Percentiles rank a stretch among this genome's conserved stretches.
These are phyloP conservation scores for Rhinichthys klamathensis DNA, from an alignment of 2,113 vertebrate species.

Conservation along the genomic window DNA sequence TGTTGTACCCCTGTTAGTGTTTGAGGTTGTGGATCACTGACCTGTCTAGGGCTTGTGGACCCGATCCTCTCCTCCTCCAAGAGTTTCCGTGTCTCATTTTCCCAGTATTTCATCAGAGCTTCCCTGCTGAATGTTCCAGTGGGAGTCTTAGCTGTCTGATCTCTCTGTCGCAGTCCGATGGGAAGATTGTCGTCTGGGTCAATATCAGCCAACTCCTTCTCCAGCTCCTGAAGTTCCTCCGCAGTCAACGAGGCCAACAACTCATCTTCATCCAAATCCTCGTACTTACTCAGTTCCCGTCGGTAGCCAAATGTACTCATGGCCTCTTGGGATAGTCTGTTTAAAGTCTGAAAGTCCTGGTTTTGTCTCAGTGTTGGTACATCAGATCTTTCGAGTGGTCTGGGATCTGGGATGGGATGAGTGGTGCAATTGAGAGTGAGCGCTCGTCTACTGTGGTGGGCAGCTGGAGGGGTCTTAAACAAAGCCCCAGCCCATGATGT, in stretches of 20 bases:
- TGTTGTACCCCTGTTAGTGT: background rate
- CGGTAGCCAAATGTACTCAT: constrained; percentile 97
- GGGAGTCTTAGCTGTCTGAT: constrained; percentile 93
- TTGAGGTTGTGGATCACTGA: constrained; percentile 55
- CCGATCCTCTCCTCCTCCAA: constrained; percentile 86
- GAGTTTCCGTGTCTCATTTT: constrained; percentile 90
- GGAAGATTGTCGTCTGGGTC: constrained; percentile 90
- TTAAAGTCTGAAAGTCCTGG: background rate
- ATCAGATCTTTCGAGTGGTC: background rate
- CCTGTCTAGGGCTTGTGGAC: constrained; percentile 67
- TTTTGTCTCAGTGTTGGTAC: constrained; percentile 15
- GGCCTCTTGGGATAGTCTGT: constrained; percentile 54
- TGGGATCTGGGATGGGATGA: background rate
- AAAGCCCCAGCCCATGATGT: constrained; percentile 86
- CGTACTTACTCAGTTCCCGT: constrained; percentile 96
- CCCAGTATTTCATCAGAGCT: constrained; percentile 94
- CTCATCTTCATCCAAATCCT: constrained; percentile 97
- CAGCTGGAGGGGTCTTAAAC: constrained; percentile 84
- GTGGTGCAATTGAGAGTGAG: constrained; percentile 23
- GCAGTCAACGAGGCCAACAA: constrained; percentile 91
- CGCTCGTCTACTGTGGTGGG: constrained; percentile 77
- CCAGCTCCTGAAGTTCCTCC: constrained; percentile 93
- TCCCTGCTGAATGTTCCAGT: constrained; percentile 95
- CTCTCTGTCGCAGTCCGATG: constrained; percentile 91
- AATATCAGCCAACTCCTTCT: constrained; percentile 91